A percentile compares a stretch with the other conserved stretches of the same genome.
These are phyloP conservation scores for Bombus superbus DNA, from an alignment of 1,140 invertebrate genomes.

Conservation along the genomic window DNA sequence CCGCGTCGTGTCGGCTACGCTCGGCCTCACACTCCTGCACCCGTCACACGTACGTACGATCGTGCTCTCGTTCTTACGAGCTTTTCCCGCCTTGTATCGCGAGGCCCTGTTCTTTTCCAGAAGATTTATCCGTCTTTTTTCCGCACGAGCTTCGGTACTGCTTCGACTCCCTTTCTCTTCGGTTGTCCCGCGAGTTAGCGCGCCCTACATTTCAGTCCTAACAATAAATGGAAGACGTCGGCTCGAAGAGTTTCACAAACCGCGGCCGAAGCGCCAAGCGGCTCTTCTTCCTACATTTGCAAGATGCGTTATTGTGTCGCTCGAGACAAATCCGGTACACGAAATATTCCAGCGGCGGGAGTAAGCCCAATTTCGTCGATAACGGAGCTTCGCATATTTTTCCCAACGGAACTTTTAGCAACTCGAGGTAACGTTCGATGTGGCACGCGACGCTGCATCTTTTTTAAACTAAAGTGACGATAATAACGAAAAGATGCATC, in stretches of 20 bases:
- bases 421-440: no score
- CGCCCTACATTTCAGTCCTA: constrained; percentile 58
- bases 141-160: background rate
- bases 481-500: no score
- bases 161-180: background rate
- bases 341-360: background rate
- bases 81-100: constrained; percentile 30
- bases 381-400: background rate
- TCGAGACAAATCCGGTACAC: background rate
- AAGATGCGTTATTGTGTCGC: constrained; percentile 24
- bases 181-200: background rate
- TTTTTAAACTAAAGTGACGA: no score
- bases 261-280: constrained; percentile 24
- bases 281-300: constrained; percentile 42
- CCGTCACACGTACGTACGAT: no score
- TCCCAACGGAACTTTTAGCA: background rate
- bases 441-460: no score
- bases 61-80: background rate
- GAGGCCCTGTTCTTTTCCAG: constrained; percentile 11
- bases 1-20: background rate
- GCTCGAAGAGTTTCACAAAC: constrained; percentile 47
- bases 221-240: constrained; percentile 53
- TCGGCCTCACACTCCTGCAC: background rate
- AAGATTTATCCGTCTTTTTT: constrained; percentile 14
- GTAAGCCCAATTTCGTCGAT: background rate